phyloP scores from a whole-genome alignment of 2,113 vertebrate species.

The Dasypus novemcinctus region DNA sequence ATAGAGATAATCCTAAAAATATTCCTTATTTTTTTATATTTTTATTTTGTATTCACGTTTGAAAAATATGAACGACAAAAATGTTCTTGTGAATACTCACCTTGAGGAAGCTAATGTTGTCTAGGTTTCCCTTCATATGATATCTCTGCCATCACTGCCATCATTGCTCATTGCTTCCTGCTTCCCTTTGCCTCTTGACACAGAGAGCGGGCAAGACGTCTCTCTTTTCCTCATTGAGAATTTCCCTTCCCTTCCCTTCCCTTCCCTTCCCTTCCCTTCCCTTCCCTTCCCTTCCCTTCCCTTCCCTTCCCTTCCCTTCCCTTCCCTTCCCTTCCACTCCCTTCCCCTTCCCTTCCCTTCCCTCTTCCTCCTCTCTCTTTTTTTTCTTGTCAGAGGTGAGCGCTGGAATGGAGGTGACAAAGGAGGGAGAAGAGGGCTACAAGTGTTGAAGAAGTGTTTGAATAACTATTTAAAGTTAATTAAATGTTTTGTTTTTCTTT shows the following conservation, averaged over 20 bases:
- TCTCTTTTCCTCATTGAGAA: not conserved
- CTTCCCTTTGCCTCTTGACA: not conserved
- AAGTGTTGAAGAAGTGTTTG: not conserved
- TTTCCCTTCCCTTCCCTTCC: not conserved
- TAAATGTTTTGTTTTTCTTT: not conserved
- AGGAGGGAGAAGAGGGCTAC: not conserved
- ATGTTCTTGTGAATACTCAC: not conserved
- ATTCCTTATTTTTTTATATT: not conserved
- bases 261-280: too few relatives aligned
- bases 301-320: not conserved
- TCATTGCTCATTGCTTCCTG: not conserved
- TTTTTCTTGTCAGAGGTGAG: not conserved
- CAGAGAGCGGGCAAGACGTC: not conserved
- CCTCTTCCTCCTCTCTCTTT: too few relatives aligned
- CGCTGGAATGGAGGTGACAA: not conserved
- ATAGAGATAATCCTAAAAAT: not conserved
- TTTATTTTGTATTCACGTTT: conserved; percentile 2
- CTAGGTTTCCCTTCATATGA: not conserved
- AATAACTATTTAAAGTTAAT: not conserved
- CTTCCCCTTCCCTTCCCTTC: not conserved
- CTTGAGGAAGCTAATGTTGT: not conserved
- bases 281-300: accelerated
- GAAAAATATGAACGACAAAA: not conserved
- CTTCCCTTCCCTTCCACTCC: too few relatives aligned
- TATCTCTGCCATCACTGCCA: accelerated